Base-by-base conservation (phyloP, 1,140 invertebrate genomes). In the Bicyclus anynana region DNA sequence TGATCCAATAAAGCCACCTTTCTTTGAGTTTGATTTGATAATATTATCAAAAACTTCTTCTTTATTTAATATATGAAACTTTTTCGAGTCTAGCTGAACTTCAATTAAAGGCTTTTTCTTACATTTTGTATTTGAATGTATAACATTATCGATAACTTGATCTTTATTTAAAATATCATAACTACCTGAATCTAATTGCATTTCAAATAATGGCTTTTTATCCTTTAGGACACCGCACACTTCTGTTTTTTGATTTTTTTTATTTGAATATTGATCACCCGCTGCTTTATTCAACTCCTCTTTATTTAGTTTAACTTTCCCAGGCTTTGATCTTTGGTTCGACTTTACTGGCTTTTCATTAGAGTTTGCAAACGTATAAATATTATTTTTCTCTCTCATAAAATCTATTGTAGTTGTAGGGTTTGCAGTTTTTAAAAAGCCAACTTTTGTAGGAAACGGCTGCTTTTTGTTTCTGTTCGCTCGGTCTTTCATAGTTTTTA, bases 51-150 rank as follows among this genome's bases (percentile, higher is more conserved):
- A 16, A 53, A 69, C 38, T 48, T 62, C 62, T 2, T 54, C 27
- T 55, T 59, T 59, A 53, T 69, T 69, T 37, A 69, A 47, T 29
- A 69, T 59, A 33, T 40, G 14, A 56, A 51, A 53, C 44, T 42
- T 51, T 27, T 35, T 5, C 1, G 46, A 17, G 50, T 60, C 50
- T 53, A 65, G 29, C n/a, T 51, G 14, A 18, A 65, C 55, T 56
- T 65, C 49, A 37, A 65, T 53, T 20, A 58, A 18, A 18, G 61
- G 53, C 2, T 54, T 40, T 40, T 17, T 17, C 17, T 44, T 44
- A 21, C 18, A 12, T 44, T 18, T 12, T 2, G 17, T 21, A 13
- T 27, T 47, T 47, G 27, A 23, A 14, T 47, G 26, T 2, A 13
- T 5, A 6, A 47, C 20, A 14, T 14, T 47, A 27, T 47, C 5